Base-by-base conservation (phyloP, 2,797 vertebrate species). In the Linurgus olivaceus region DNA sequence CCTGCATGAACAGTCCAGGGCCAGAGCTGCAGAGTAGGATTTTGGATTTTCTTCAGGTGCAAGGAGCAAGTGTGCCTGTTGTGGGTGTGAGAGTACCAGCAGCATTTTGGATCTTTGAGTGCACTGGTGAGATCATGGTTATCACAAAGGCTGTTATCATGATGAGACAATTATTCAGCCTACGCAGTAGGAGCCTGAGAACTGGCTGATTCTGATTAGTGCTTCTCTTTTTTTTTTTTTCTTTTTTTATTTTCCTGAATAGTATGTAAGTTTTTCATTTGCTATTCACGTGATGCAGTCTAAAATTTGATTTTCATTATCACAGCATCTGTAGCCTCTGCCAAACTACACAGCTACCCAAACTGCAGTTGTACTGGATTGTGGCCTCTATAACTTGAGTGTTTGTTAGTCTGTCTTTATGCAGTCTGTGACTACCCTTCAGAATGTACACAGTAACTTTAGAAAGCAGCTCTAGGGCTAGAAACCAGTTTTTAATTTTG, bases 141-240 rank as follows among this genome's bases (percentile, higher is more conserved):
- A 51, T 86, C 90, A 86, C n/a, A 84, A 92, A 73, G 59, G 31
- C 83, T 67, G 4, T 91, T 94, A 63, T 75, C 61, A 54, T 40
- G 57, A 76, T 90, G 82, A 90, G 59, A 84, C 70, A 78, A 72
- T 94, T 84, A 65, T 31, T 77, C 85, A 93, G 73, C 66, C 73
- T 74, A 25, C 4, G 0, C 47, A 21, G 17, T 78, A 33, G 35
- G 65, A 93, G 70, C 40, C 70, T 66, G 58, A 2, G 20, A 88
- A 23, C 58, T 65, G 48, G 25, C 51, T 90, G 58, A 51, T 91
- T 72, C 70, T 26, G n/a, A 80, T 86, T 48, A 84, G 31, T n/a
- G 23, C 19, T n/a, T 4, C 15, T 57, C 8, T 31, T 0, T 16
- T 4, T 11, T 31, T 29, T 13, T 38, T 17, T 52, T 21, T 67